Evolutionary conservation across 2,113 vertebrate species (phyloP).

Genomic region (Passer domesticus): DNA sequence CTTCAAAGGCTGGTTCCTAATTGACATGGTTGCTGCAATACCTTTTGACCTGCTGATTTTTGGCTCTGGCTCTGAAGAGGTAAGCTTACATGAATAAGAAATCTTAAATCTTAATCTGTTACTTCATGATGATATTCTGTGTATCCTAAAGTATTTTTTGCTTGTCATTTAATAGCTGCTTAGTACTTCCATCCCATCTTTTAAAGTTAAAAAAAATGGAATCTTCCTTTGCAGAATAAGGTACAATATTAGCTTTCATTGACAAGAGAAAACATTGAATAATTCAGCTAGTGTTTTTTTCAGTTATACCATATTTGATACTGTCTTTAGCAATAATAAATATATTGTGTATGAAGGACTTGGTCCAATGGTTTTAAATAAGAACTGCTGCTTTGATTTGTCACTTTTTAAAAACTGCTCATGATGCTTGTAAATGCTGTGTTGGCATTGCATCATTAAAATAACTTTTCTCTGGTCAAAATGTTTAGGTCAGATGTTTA

Average conservation of each 20-base stretch:
- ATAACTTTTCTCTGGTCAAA: background rate
- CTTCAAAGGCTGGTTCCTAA: constrained; percentile 99
- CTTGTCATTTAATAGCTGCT: background rate
- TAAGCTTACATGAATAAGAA: constrained; percentile 71
- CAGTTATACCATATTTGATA: background rate
- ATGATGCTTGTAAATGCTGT: background rate
- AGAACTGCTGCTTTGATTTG: background rate
- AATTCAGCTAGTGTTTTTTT: background rate
- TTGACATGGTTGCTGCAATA: constrained; percentile 99
- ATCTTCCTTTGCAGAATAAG: background rate
- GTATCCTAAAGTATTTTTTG: background rate
- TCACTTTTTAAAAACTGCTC: background rate
- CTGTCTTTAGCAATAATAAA: background rate
- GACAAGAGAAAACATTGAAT: background rate
- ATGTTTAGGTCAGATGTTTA: background rate
- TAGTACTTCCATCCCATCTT: background rate
- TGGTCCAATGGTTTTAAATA: background rate
- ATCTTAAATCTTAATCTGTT: background rate
- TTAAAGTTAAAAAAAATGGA: background rate
- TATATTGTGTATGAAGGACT: background rate
- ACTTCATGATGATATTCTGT: background rate
- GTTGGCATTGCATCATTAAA: background rate
- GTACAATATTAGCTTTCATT: background rate
- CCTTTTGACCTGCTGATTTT: constrained; percentile 99
- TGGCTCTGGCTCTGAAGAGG: constrained; percentile 98